These are phyloP conservation scores for Drosophila subquinaria DNA, from an alignment of 2,888 invertebrate genomes.

Conservation along the genomic window DNA sequence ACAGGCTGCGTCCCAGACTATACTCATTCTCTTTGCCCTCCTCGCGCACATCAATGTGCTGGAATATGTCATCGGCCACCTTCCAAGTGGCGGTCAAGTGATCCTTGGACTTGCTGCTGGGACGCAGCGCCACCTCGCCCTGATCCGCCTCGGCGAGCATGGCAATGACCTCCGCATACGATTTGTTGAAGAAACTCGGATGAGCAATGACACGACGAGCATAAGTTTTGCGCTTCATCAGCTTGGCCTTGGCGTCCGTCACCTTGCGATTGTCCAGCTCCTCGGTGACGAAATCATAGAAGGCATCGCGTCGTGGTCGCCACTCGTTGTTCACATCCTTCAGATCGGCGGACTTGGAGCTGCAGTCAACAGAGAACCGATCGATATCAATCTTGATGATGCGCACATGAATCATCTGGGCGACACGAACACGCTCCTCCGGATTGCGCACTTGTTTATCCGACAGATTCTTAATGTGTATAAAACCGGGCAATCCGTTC, in stretches of 20 bases:
- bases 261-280: constrained; percentile 92
- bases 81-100: constrained; percentile 99
- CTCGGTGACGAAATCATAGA: constrained; percentile 95
- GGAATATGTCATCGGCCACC: constrained; percentile 96
- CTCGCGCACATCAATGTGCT: constrained; percentile 98
- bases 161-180: constrained; percentile 96
- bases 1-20: constrained; percentile 94
- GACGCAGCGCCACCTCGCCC: constrained; percentile 98
- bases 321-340: constrained; percentile 95
- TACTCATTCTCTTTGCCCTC: constrained; percentile 98
- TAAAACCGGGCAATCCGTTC: constrained; percentile 96
- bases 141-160: constrained; percentile 96
- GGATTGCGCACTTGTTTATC: constrained; percentile 97
- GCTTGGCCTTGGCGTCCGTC: constrained; percentile 89
- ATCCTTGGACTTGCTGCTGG: constrained; percentile 98
- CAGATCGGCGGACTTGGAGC: constrained; percentile 96
- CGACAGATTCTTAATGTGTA: constrained; percentile 96
- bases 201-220: constrained; percentile 99
- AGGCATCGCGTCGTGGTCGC: constrained; percentile 95
- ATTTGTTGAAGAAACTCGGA: constrained; percentile 98
- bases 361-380: constrained; percentile 96
- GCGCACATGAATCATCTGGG: constrained; percentile 94
- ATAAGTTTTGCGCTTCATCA: constrained; percentile 86
- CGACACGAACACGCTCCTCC: constrained; percentile 94
- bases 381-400: constrained; percentile 98